These are phyloP conservation scores for Panthera uncia DNA, from an alignment of 2,113 vertebrate species.

Conservation along the genomic window DNA sequence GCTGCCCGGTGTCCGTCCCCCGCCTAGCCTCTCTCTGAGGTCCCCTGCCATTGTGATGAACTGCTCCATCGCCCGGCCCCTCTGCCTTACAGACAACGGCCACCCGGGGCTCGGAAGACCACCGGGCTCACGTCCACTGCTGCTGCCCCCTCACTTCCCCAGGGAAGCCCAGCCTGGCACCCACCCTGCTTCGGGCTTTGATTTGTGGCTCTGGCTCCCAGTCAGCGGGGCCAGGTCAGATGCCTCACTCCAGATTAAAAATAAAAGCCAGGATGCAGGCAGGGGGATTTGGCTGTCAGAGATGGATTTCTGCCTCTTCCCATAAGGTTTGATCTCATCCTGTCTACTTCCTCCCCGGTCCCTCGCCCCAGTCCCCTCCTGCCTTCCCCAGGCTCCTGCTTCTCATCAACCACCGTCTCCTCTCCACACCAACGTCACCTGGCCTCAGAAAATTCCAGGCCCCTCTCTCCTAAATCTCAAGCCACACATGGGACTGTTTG, in stretches of 20 bases:
- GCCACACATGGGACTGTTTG: background rate
- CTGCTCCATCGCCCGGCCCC: background rate
- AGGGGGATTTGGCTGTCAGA: background rate
- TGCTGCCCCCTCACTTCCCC: slow-evolving; percentile 9
- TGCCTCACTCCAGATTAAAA: background rate
- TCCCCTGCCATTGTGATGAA: slow-evolving; percentile 55
- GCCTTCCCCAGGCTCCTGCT: background rate
- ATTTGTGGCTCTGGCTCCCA: background rate
- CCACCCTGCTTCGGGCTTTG: slow-evolving; percentile 40
- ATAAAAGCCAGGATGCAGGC: background rate
- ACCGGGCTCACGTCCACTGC: background rate
- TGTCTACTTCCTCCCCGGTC: background rate
- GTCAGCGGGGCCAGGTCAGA: slow-evolving; percentile 34
- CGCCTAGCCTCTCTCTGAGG: slow-evolving; percentile 62
- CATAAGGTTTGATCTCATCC: background rate
- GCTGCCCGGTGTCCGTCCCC: slow-evolving; percentile 68
- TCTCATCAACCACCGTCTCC: background rate
- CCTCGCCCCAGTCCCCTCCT: too few species aligned
- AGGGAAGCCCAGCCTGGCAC: slow-evolving; percentile 21
- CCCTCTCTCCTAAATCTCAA: background rate
- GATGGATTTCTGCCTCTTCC: background rate
- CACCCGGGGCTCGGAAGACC: slow-evolving; percentile 49
- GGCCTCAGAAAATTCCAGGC: background rate
- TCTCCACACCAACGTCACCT: rapidly evolving
- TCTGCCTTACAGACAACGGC: slow-evolving; percentile 28